phyloP scores from a whole-genome alignment of 2,888 invertebrate genomes.

The Lycocerus yunnanus region DNA sequence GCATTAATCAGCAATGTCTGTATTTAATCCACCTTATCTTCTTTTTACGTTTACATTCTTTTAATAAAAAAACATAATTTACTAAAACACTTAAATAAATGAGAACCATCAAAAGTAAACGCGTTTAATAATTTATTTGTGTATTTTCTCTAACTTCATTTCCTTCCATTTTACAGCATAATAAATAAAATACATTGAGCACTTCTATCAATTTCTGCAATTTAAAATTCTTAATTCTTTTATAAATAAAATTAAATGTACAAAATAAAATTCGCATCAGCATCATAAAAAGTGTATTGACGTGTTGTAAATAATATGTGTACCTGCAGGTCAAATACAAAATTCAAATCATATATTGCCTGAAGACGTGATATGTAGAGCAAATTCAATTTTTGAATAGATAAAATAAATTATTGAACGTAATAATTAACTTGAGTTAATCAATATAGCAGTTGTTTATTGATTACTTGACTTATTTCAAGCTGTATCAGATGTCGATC shows the following conservation, averaged over 20 bases:
- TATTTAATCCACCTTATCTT: neutral
- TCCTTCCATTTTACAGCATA: neutral
- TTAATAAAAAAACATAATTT: slow-evolving; percentile 6
- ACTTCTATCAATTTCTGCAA: neutral
- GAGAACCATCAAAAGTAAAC: slow-evolving; percentile 8
- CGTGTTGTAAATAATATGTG: no score
- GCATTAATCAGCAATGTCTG: neutral
- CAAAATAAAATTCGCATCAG: neutral
- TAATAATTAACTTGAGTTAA: neutral
- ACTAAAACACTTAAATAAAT: slow-evolving; percentile 12
- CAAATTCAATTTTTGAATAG: neutral
- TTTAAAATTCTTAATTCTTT: neutral
- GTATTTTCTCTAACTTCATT: slow-evolving; percentile 5
- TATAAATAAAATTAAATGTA: neutral
- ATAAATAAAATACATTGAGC: slow-evolving; percentile 1
- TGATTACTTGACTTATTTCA: neutral
- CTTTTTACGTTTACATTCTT: neutral
- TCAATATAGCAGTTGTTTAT: neutral
- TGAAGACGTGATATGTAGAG: no score
- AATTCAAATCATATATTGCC: neutral
- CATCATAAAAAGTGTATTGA: neutral
- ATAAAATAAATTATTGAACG: neutral
- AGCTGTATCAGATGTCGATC: neutral
- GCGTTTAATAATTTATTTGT: slow-evolving; percentile 12
- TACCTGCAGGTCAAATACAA: neutral